A percentile compares a stretch with the other conserved stretches of the same genome.
phyloP scores from a whole-genome alignment of 2,113 vertebrate species.

The Micronycteris hirsuta region DNA sequence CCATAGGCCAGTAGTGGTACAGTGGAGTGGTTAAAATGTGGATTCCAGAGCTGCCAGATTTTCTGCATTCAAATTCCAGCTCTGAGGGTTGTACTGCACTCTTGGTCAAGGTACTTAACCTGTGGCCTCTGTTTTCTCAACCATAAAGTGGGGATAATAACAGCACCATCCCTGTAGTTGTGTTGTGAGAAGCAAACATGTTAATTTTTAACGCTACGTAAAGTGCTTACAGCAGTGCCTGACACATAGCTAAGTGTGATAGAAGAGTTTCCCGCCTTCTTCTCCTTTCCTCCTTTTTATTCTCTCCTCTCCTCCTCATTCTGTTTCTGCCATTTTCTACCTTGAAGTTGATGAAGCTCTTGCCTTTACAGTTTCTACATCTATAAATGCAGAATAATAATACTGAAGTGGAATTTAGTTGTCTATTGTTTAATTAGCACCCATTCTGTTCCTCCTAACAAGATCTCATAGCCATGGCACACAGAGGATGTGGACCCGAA shows the following conservation, averaged over 20 bases:
- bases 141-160: not conserved
- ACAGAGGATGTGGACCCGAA: not conserved
- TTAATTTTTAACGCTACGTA: not conserved
- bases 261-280: not conserved
- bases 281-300: not conserved
- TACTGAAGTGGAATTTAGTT: not conserved
- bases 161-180: not conserved
- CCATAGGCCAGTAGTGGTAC: not conserved
- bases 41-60: not conserved
- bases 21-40: fast-evolving
- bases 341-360: not conserved
- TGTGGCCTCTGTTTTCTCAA: not conserved
- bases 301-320: not conserved
- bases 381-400: not conserved
- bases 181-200: not conserved
- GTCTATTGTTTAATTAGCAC: not conserved
- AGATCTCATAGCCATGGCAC: too few relatives aligned
- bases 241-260: not conserved
- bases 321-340: not conserved
- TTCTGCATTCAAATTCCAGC: not conserved
- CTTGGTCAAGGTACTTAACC: not conserved
- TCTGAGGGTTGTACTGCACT: not conserved
- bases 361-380: not conserved
- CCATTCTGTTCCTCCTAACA: not conserved
- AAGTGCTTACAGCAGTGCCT: not conserved